These are phyloP conservation scores for Grus americana DNA, from an alignment of 2,113 vertebrate species.

Conservation along the genomic window DNA sequence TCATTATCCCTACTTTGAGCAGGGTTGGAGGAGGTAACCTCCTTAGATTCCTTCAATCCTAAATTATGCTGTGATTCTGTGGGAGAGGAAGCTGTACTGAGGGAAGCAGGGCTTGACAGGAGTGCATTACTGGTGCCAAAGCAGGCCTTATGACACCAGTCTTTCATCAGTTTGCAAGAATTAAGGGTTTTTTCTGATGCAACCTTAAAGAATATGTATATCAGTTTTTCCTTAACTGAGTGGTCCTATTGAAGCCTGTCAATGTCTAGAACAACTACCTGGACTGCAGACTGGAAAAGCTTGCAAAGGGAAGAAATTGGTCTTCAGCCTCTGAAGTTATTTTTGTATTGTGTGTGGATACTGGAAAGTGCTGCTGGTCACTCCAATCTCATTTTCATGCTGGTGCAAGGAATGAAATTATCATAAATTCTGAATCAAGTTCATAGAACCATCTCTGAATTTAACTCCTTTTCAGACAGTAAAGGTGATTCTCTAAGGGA, in stretches of 20 bases:
- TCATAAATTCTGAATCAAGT: background rate
- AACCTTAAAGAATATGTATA: background rate
- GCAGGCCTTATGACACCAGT: background rate
- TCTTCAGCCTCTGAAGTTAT: background rate
- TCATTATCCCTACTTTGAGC: background rate
- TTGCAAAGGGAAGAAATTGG: background rate
- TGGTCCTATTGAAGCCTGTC: background rate
- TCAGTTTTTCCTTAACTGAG: background rate
- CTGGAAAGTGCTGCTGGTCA: background rate
- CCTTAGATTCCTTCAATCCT: background rate
- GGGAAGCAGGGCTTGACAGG: background rate
- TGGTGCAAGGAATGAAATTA: background rate
- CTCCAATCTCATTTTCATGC: background rate
- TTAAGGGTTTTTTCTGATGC: background rate
- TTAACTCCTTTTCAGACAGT: background rate
- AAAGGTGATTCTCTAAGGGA: background rate
- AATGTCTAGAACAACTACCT: background rate
- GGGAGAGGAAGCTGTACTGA: background rate
- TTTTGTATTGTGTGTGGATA: background rate
- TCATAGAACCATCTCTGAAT: background rate
- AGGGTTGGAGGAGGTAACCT: background rate
- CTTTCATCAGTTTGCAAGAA: background rate
- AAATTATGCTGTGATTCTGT: background rate
- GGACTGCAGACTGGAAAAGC: background rate
- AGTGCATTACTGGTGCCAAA: background rate